Conservation (phyloP, 2,113 vertebrate genomes). For the Corythaeola cristata region DNA sequence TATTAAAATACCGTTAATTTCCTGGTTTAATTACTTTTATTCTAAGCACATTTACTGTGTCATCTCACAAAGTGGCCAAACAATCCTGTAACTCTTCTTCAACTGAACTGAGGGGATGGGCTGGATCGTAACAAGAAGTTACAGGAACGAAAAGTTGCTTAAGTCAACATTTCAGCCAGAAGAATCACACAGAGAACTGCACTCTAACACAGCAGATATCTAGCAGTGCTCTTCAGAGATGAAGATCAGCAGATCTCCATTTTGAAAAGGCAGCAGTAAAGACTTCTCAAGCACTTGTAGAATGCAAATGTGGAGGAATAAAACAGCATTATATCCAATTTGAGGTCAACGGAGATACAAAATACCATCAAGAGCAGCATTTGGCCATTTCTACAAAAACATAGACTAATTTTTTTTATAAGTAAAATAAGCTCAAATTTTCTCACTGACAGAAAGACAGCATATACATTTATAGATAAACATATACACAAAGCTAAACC, state of each 20-base stretch:
- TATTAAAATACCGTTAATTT: not conserved
- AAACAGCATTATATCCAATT: not conserved
- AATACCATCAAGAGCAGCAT: not conserved
- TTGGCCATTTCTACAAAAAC: not conserved
- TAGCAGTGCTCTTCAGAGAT: not conserved
- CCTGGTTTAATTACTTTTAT: not conserved
- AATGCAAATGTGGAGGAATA: not conserved
- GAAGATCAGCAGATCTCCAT: not conserved
- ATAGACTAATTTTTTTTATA: not conserved
- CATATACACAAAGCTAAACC: not conserved
- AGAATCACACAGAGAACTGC: not conserved
- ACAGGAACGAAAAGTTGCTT: not conserved
- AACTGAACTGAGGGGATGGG: not conserved
- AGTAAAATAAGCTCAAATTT: not conserved
- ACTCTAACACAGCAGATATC: not conserved
- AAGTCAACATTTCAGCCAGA: not conserved
- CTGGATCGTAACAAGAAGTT: not conserved
- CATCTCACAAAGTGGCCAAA: not conserved
- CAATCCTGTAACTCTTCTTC: not conserved
- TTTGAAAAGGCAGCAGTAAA: not conserved
- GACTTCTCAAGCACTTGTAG: not conserved
- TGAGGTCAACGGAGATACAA: not conserved
- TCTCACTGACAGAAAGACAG: not conserved
- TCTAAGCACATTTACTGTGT: not conserved
- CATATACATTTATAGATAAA: not conserved